These are phyloP conservation scores for Procavia capensis DNA, from an alignment of 2,113 vertebrate species.

Conservation along the genomic window DNA sequence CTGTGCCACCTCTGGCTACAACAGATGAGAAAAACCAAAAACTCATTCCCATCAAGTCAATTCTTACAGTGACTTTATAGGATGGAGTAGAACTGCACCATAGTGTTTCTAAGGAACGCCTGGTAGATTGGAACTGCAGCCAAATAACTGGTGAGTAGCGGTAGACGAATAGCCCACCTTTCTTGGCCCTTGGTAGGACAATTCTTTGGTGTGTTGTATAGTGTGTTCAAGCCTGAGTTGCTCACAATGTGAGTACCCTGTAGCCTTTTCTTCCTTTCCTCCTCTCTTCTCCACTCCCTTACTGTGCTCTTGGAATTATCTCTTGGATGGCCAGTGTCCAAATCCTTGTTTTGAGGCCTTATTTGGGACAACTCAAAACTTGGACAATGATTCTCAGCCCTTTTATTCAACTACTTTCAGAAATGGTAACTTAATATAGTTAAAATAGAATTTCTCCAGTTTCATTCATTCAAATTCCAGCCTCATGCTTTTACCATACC, in stretches of 20 bases:
- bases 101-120: too few species aligned
- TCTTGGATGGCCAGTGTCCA: not conserved
- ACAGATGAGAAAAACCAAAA: not conserved
- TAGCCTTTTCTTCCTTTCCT: accelerated
- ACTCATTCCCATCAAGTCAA: too few species aligned
- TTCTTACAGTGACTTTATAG: too few species aligned
- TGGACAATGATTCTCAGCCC: not conserved
- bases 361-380: not conserved
- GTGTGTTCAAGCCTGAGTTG: not conserved
- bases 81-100: too few species aligned
- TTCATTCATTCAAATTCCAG: not conserved
- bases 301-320: not conserved
- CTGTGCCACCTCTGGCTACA: too few species aligned
- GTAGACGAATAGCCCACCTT: not conserved
- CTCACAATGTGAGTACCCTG: not conserved
- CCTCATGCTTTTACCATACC: not conserved
- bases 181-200: too few species aligned
- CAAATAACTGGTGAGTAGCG: too few species aligned
- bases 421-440: not conserved
- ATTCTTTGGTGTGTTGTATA: accelerated
- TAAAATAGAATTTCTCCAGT: not conserved
- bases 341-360: not conserved
- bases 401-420: not conserved
- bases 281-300: not conserved
- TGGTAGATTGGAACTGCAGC: too few species aligned